A percentile compares a stretch with the other conserved stretches of the same genome.
phyloP scores from a whole-genome alignment of 2,888 invertebrate species.

The Amphipoea oculea region DNA sequence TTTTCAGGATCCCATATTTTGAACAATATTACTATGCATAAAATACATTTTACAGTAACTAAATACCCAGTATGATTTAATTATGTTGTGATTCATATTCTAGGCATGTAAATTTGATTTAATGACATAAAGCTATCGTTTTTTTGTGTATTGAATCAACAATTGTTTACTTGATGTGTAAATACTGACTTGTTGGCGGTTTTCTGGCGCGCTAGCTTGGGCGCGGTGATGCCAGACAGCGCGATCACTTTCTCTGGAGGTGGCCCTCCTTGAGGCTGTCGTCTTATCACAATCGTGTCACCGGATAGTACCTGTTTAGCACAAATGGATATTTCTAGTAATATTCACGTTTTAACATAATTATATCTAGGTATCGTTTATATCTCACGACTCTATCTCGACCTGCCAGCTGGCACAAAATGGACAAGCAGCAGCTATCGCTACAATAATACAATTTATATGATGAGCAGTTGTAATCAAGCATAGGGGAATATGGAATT shows the following conservation, averaged over 20 bases:
- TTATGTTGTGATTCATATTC: conserved; percentile 21
- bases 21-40: neutral
- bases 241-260: conserved; percentile 97
- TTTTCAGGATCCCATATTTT: neutral
- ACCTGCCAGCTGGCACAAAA: conserved; percentile 55
- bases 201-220: conserved; percentile 92
- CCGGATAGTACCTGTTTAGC: conserved; percentile 96
- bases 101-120: conserved; percentile 16
- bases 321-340: conserved; percentile 35
- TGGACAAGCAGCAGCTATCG: conserved; percentile 22
- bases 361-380: conserved; percentile 6
- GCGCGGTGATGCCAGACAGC: conserved; percentile 97
- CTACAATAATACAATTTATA: conserved; percentile 27
- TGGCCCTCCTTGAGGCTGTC: conserved; percentile 96
- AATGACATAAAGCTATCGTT: conserved; percentile 42
- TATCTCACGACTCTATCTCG: conserved; percentile 19
- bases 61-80: neutral
- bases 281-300: conserved; percentile 98
- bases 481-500: conserved; percentile 3
- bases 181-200: conserved; percentile 84
- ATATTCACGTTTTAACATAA: conserved; percentile 30
- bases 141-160: conserved; percentile 30
- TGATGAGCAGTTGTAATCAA: conserved; percentile 28
- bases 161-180: conserved; percentile 30
- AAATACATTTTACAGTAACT: neutral